A percentile compares a stretch with the other conserved stretches of the same genome.
These are phyloP conservation scores for Phrixothrix hirtus DNA, from an alignment of 2,888 invertebrate genomes.

Conservation along the genomic window DNA sequence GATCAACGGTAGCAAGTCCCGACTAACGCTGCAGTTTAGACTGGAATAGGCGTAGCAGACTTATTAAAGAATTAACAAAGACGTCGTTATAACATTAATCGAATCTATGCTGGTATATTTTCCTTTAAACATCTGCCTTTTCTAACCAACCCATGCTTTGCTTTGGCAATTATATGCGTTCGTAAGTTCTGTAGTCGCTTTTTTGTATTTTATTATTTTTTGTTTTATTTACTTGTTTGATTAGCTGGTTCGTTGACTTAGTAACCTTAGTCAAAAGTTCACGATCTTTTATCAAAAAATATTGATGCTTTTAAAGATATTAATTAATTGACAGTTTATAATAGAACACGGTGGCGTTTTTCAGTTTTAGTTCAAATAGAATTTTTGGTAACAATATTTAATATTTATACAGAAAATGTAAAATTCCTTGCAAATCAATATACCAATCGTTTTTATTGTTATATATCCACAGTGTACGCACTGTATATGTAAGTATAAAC, in stretches of 20 bases:
- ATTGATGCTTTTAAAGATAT: too few species aligned
- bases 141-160: constrained; percentile 54
- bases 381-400: too few species aligned
- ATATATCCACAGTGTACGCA: too few species aligned
- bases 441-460: too few species aligned
- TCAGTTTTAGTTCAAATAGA: too few species aligned
- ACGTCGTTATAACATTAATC: constrained; percentile 22
- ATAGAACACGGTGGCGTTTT: too few species aligned
- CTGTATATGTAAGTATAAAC: too few species aligned
- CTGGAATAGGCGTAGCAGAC: constrained; percentile 21
- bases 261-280: constrained; percentile 26
- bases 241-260: constrained; percentile 36
- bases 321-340: too few species aligned
- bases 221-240: constrained; percentile 30
- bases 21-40: constrained; percentile 15
- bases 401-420: too few species aligned
- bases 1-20: constrained; percentile 18
- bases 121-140: constrained; percentile 54
- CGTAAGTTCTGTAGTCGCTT: constrained; percentile 33
- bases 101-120: constrained; percentile 17
- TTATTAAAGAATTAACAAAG: constrained; percentile 26
- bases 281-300: too few species aligned
- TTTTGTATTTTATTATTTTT: constrained; percentile 29
- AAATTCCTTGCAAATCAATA: too few species aligned
- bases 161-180: constrained; percentile 49